These are phyloP conservation scores for Triplophysa siluroides DNA, from an alignment of 2,113 vertebrate genomes.

Conservation along the genomic window DNA sequence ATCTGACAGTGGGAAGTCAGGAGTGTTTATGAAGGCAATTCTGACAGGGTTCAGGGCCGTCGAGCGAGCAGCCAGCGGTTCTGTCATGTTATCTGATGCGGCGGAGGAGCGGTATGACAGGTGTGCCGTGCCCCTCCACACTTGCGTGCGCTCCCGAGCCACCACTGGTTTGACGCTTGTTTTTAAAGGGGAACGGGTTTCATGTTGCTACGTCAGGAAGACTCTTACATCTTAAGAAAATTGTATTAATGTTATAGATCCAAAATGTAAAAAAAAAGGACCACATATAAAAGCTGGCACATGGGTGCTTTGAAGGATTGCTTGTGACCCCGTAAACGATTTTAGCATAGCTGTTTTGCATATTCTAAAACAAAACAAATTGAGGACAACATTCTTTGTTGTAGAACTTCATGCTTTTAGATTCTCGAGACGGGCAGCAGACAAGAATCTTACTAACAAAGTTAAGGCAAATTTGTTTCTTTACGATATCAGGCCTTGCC, in stretches of 20 bases:
- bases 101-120: conserved; percentile 68
- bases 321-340: too few species aligned
- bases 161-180: conserved; percentile 37
- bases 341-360: neutral
- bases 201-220: conserved; percentile 38
- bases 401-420: neutral
- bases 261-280: neutral
- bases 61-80: conserved; percentile 63
- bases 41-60: conserved; percentile 74
- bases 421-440: neutral
- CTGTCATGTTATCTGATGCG: conserved; percentile 70
- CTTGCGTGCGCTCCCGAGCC: conserved; percentile 46
- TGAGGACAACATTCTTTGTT: neutral
- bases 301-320: too few species aligned
- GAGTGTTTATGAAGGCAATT: conserved; percentile 71
- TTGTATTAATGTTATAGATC: too few species aligned
- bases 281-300: too few species aligned
- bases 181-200: conserved; percentile 30
- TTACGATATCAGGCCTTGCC: neutral
- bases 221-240: conserved; percentile 1
- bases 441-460: conserved; percentile 2
- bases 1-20: conserved; percentile 67
- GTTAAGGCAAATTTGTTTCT: neutral
- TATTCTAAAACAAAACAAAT: neutral
- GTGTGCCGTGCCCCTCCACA: conserved; percentile 63